Conservation (phyloP, 2,113 vertebrate genomes). For the Calidris pygmaea region DNA sequence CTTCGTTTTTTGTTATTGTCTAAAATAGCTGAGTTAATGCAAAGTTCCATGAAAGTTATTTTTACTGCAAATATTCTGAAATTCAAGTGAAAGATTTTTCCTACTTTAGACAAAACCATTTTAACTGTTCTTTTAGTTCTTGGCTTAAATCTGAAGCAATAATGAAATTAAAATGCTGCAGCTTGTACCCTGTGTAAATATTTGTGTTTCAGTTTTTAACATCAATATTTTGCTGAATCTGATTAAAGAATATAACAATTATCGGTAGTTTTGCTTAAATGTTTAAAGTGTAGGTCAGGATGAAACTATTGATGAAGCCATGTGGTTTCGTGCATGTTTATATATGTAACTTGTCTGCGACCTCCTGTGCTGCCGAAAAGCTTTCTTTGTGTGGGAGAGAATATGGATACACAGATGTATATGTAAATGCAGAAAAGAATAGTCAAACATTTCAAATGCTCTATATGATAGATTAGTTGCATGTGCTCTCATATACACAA, state of each 20-base stretch:
- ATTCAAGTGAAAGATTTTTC: not conserved
- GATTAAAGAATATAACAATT: not conserved
- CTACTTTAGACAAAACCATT: not conserved
- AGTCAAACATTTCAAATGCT: not conserved
- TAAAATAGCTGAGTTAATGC: not conserved
- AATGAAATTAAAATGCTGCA: not conserved
- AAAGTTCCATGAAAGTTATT: not conserved
- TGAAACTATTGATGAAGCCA: not conserved
- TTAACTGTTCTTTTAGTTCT: not conserved
- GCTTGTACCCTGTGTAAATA: not conserved
- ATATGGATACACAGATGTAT: not conserved
- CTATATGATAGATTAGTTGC: not conserved
- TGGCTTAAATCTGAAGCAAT: not conserved
- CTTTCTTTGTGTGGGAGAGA: not conserved
- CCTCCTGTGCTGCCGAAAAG: not conserved
- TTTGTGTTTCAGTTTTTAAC: not conserved
- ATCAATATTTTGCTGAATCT: not conserved
- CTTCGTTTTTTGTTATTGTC: not conserved
- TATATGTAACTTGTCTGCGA: not conserved
- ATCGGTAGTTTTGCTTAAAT: not conserved
- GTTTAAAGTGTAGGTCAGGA: not conserved
- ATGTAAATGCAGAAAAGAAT: not conserved
- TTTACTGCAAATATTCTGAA: conserved; percentile 2
- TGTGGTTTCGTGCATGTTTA: not conserved
- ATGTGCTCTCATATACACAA: not conserved